Conservation (phyloP, 2,888 invertebrate genomes). For the Rutpela maculata region DNA sequence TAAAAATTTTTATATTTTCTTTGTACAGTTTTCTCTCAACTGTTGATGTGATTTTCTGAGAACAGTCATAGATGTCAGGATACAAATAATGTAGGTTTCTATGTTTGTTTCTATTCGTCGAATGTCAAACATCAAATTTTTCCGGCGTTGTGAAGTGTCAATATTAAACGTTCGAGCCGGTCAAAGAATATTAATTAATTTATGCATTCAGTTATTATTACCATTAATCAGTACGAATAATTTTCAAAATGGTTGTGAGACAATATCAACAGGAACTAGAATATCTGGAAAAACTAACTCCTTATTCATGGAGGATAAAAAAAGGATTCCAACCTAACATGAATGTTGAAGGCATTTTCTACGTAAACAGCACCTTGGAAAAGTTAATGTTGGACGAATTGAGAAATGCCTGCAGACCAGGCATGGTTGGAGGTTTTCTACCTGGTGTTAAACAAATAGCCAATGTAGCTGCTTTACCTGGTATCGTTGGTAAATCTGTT, state of each 20-base stretch:
- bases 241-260: conserved; percentile 87
- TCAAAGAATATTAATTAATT: conserved; percentile 7
- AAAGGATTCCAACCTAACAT: conserved; percentile 99
- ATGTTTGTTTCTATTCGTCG: too few species aligned
- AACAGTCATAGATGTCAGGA: too few species aligned
- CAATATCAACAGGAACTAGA: conserved; percentile 94
- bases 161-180: neutral
- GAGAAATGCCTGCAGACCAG: conserved; percentile 91
- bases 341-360: conserved; percentile 99
- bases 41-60: too few species aligned
- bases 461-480: conserved; percentile 98
- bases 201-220: neutral
- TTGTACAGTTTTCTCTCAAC: too few species aligned
- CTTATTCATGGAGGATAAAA: conserved; percentile 94
- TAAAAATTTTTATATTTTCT: too few species aligned
- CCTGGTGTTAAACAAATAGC: conserved; percentile 99
- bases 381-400: conserved; percentile 98
- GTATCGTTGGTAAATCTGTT: conserved; percentile 94
- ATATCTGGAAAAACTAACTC: conserved; percentile 92
- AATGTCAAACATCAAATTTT: too few species aligned
- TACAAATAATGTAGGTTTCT: too few species aligned
- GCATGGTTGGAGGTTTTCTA: conserved; percentile 95
- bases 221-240: neutral
- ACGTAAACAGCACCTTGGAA: conserved; percentile 94
- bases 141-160: too few species aligned